These are phyloP conservation scores for Lathronympha strigana DNA, from an alignment of 2,888 invertebrate genomes.

Conservation along the genomic window DNA sequence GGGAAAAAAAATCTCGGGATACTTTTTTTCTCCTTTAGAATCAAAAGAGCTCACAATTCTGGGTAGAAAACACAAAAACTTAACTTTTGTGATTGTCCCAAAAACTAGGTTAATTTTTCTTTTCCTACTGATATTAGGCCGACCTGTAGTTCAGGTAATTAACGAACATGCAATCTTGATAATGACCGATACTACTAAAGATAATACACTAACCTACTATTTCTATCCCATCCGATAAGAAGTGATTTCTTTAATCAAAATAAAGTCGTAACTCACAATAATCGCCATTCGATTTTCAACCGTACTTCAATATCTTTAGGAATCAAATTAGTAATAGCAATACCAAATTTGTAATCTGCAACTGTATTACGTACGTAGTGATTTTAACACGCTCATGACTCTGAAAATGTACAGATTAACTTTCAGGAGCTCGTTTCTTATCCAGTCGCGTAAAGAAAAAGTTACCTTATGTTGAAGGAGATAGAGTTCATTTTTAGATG, in stretches of 20 bases:
- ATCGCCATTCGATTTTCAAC: background rate
- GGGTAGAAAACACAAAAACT: no score
- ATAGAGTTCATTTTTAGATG: slow-evolving; percentile 1
- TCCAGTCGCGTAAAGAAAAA: background rate
- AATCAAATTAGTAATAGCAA: no score
- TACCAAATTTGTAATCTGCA: background rate
- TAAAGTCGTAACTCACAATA: background rate
- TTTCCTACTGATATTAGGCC: background rate
- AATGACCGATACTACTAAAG: slow-evolving; percentile 38
- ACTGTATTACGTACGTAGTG: background rate
- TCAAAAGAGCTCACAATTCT: no score
- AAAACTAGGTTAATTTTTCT: background rate
- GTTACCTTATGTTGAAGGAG: background rate
- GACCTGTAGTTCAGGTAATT: slow-evolving; percentile 1
- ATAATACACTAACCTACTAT: slow-evolving; percentile 26
- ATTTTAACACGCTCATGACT: slow-evolving; percentile 32
- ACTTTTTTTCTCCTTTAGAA: no score
- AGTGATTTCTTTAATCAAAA: background rate
- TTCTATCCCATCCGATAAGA: slow-evolving; percentile 24
- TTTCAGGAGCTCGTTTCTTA: slow-evolving; percentile 3
- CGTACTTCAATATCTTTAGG: background rate
- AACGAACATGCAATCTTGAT: slow-evolving; percentile 21
- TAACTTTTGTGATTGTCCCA: background rate
- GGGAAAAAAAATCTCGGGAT: no score
- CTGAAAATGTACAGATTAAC: slow-evolving; percentile 14